Percentiles rank a stretch among this genome's conserved stretches.
Conservation (phyloP, 2,797 vertebrate species). For the Pelodytes ibericus region DNA sequence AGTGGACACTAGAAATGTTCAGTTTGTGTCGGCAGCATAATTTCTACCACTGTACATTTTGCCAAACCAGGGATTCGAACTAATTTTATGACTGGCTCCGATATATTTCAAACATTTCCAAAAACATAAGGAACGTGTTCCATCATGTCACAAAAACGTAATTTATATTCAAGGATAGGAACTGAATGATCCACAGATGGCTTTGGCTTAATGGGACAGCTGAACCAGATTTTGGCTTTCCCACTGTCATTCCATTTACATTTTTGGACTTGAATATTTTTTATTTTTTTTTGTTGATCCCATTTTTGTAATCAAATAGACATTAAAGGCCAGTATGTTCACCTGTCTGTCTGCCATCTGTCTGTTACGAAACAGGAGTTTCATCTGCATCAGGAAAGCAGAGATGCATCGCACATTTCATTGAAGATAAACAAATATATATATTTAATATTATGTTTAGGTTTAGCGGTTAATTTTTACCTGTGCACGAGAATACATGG, state of each 20-base stretch:
- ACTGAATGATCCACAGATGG: constrained; percentile 34
- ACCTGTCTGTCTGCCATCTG: constrained; percentile 49
- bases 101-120: not conserved
- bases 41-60: not conserved
- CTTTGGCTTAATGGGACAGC: constrained; percentile 15
- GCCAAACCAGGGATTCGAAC: not conserved
- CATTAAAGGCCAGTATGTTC: constrained; percentile 45
- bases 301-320: constrained; percentile 47
- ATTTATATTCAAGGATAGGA: constrained; percentile 3
- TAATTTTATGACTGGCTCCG: not conserved
- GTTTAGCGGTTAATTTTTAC: too few relatives aligned
- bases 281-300: constrained; percentile 18
- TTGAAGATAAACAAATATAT: not conserved
- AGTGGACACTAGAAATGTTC: not conserved
- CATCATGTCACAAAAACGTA: constrained; percentile 1
- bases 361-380: constrained; percentile 13
- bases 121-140: constrained; percentile 6
- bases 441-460: not conserved
- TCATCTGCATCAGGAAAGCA: constrained; percentile 23
- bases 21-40: not conserved
- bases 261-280: constrained; percentile 34
- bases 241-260: constrained; percentile 26
- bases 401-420: not conserved
- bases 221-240: constrained; percentile 27
- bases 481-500: too few relatives aligned